Conservation (phyloP, 1,140 invertebrate genomes). For the Ceratosolen fusciceps region DNA sequence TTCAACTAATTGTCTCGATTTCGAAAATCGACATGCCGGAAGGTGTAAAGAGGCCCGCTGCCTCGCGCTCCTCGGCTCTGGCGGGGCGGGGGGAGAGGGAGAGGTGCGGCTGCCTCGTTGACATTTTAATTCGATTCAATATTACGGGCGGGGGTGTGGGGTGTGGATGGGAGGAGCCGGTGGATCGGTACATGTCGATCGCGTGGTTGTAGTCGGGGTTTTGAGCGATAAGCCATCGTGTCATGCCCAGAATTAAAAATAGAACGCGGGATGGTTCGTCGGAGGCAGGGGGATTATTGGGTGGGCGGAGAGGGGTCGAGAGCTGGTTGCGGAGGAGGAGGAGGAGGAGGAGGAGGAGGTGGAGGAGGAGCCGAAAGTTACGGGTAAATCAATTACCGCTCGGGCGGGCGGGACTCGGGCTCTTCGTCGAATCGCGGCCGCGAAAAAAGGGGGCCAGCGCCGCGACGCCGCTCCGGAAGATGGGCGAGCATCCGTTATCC, state of each 20-base stretch:
- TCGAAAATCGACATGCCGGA: not conserved
- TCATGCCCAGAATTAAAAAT: constrained; percentile 16
- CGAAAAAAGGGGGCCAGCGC: constrained; percentile 16
- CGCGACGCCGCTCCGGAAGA: not conserved
- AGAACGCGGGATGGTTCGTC: not conserved
- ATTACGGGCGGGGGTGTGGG: not conserved
- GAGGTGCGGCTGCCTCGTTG: too few relatives aligned
- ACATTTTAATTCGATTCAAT: constrained; percentile 10
- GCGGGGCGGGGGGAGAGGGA: too few relatives aligned
- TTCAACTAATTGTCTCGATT: not conserved
- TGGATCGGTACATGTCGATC: too few relatives aligned
- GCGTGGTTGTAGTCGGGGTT: not conserved
- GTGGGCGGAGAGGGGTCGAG: too few relatives aligned
- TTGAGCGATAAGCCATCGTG: not conserved
- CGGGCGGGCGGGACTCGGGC: not conserved
- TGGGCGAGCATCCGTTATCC: constrained; percentile 37
- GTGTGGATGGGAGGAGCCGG: not conserved
- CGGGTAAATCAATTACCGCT: not conserved
- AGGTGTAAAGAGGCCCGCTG: not conserved
- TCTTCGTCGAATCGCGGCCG: not conserved
- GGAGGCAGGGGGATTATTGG: too few relatives aligned
- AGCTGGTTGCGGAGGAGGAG: not conserved
- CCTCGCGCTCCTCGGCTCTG: not conserved
- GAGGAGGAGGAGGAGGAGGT: not conserved
- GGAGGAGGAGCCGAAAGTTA: not conserved